Base-by-base conservation (phyloP, 2,797 vertebrate genomes). In the Intellagama lesueurii region DNA sequence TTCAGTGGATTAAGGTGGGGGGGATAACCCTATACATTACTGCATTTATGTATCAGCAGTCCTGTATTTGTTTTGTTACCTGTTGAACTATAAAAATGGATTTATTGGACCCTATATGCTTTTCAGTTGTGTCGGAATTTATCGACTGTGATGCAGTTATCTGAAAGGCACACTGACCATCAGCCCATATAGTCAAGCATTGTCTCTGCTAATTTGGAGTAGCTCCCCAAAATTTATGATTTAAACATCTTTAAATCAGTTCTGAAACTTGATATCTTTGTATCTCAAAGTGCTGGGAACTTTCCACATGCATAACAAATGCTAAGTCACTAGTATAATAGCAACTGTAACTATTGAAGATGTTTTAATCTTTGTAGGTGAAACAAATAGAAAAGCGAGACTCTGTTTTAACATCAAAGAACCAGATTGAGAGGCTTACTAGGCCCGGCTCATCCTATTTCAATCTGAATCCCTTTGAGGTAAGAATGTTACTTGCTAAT, bases 301-400 rank as follows among this genome's bases (percentile, higher is more conserved):
- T 49, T 78, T 77, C 75, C 40, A 75, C 73, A 4, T 76, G 22
- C 24, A 76, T 44, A 44, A 6, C 7, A 44, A 24, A 76, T 26
- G 40, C 76, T 78, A 1, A 49, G 76, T 49, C 7, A 78, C 76
- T 49, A 28, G 26, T 47, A 32, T 49, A n/a, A 83, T 68, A 8
- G 30, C 17, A 80, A 12, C 40, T 86, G 19, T 66, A 78, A 52
- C 32, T 64, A 72, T 79, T 79, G n/a, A 49, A 47, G 7, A 56
- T 90, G 73, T 93, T 66, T 88, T 22, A 32, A 88, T 94, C 87
- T 83, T 85, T 93, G 89, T 95, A 99, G 99, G 99, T 99, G 92
- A 99, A 99, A 93, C 99, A 99, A 92, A 99, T 99, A 89, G 99
- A 99, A 95, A 99, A 98, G 94, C 97, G 99, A 94, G 99, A 99